Base-by-base conservation (phyloP, 2,888 invertebrate genomes). In the Germaria angustata region DNA sequence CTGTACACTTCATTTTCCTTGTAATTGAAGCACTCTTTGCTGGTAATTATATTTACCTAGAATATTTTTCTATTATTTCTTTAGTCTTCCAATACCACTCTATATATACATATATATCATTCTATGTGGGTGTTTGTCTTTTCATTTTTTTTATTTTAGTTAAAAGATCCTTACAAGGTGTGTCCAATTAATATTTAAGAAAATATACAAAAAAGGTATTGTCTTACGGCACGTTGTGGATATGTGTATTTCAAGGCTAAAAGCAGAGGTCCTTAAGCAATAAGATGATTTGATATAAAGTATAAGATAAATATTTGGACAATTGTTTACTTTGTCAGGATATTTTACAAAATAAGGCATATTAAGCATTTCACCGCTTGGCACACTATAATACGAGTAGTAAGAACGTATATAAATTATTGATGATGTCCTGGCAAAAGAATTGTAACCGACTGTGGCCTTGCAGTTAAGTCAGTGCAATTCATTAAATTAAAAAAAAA, bases 31-130 rank as follows among this genome's bases (percentile, higher is more conserved):
- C 34, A 51, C 80, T 65, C 53, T 80, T 72, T 68, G 55, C 61
- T 57, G 57, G 13, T 77, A 80, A 80, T 83, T 77, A 72, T 72
- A 77, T 80, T 83, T 80, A 51, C 77, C 77, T 65, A 63, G 46
- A 63, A 76, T 44, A 53, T 51, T 17, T 46, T 49, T 32, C 6
- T 34, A n/a, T n/a, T n/a, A 17, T n/a, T 44, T 20, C 2, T 36
- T 32, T 44, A 46, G 32, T 17, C 9, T 63, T 53, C 8, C 44
- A 17, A 75, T 63, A 24, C 49, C 20, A 63, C 20, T 61, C 8
- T 34, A 11, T 36, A 36, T 22, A 28, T 7, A 24, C 41, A 39
- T 11, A 39, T 15, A 41, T 6, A 41, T 6, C 15, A 17, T 4
- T 6, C 22, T 61, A 46, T 63, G 53, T 59, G 44, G 44, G 20